phyloP scores from a whole-genome alignment of 1,140 invertebrate genomes.

The Scylla paramamosain region DNA sequence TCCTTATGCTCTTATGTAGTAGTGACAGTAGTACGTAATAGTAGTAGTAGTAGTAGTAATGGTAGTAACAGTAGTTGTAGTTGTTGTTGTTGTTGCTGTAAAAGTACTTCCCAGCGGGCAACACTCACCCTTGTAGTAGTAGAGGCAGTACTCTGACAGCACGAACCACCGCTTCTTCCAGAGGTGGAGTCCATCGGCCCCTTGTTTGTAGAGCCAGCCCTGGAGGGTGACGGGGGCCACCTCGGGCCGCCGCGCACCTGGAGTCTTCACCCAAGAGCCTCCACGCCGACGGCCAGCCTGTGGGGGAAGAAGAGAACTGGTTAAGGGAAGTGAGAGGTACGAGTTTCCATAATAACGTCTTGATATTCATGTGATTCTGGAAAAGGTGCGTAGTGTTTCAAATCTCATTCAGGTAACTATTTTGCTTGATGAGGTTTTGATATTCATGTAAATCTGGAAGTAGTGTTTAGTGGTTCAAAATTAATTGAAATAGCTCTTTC shows the following conservation, averaged over 20 bases:
- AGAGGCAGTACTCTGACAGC: conserved; percentile 94
- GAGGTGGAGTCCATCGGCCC: conserved; percentile 93
- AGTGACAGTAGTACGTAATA: background rate
- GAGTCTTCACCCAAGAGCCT: conserved; percentile 80
- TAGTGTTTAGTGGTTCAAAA: too few relatives aligned
- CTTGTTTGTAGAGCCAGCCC: conserved; percentile 95
- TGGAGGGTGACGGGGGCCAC: conserved; percentile 91
- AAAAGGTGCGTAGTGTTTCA: too few relatives aligned
- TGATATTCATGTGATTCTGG: background rate
- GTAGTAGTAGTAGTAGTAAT: conserved; percentile 15
- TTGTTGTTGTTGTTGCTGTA: background rate
- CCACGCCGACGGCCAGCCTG: conserved; percentile 44
- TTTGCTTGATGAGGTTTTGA: too few relatives aligned
- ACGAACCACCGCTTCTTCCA: conserved; percentile 98
- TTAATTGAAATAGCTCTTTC: too few relatives aligned
- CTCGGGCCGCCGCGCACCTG: conserved; percentile 87
- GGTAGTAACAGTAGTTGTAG: background rate
- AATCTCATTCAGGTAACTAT: too few relatives aligned
- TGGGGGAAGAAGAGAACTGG: background rate
- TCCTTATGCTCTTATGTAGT: too few relatives aligned
- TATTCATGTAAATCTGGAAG: too few relatives aligned
- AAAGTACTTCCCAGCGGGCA: too few relatives aligned
- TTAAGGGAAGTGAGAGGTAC: background rate
- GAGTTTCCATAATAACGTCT: background rate
- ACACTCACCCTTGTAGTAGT: conserved; percentile 94